Percentiles rank a stretch among this genome's conserved stretches.
Conservation (phyloP, 2,888 invertebrate species). For the Patella ulyssiponensis region DNA sequence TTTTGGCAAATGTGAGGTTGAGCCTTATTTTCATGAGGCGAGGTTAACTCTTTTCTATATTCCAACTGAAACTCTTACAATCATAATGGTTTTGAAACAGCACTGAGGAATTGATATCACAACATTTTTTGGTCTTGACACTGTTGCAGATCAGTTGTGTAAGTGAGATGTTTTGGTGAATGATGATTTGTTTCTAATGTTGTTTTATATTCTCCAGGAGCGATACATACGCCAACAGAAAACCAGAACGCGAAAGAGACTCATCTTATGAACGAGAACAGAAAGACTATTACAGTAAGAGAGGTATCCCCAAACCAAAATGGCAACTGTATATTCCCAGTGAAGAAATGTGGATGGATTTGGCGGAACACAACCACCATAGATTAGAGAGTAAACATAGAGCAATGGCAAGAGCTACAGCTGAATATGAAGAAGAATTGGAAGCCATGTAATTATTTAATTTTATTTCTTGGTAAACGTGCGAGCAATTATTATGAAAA, state of each 20-base stretch:
- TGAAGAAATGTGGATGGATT: constrained; percentile 4
- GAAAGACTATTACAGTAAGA: neutral
- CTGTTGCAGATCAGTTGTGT: too few relatives aligned
- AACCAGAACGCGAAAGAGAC: neutral
- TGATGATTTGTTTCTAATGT: too few relatives aligned
- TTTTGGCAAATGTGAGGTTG: too few relatives aligned
- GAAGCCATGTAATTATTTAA: neutral
- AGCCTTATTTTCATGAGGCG: too few relatives aligned
- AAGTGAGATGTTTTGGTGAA: too few relatives aligned
- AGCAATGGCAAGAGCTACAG: neutral
- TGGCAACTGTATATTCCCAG: neutral
- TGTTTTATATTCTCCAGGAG: neutral
- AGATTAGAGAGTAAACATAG: neutral
- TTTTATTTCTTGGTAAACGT: too few relatives aligned
- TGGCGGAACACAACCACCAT: neutral
- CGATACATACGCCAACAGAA: neutral
- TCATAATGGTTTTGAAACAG: too few relatives aligned
- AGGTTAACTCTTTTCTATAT: too few relatives aligned
- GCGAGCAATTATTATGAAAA: too few relatives aligned
- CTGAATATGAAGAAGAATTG: neutral
- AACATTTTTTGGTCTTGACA: too few relatives aligned
- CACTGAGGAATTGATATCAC: too few relatives aligned
- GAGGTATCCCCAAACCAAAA: neutral
- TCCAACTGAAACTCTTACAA: too few relatives aligned
- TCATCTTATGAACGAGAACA: neutral